Evolutionary conservation across 2,797 vertebrate species (phyloP).

Genomic region (Carcharodon carcharias): DNA sequence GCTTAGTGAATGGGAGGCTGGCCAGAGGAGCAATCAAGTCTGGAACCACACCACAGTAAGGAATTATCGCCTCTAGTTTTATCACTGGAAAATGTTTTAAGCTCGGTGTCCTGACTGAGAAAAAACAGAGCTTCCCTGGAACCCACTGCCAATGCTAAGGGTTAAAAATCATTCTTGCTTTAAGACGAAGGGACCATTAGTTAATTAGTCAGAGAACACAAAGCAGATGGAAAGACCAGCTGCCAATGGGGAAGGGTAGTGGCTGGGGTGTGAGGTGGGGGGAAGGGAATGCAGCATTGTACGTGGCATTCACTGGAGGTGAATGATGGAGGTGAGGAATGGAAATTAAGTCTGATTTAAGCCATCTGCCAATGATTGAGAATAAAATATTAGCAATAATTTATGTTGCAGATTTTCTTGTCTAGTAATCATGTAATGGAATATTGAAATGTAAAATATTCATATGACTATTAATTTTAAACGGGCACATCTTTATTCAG

Average conservation of each 20-base stretch:
- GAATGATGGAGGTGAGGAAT: not conserved
- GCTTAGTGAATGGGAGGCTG: not conserved
- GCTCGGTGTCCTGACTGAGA: not conserved
- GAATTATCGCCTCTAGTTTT: too few species aligned
- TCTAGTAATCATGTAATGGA: not conserved
- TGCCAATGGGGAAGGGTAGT: not conserved
- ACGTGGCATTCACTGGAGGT: too few species aligned
- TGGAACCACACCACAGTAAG: not conserved
- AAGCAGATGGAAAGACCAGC: not conserved
- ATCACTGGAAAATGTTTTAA: not conserved
- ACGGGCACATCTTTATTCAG: not conserved
- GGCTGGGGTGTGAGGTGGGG: not conserved
- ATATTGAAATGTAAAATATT: conserved; percentile 25
- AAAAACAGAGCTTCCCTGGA: not conserved
- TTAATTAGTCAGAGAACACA: not conserved
- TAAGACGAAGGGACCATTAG: not conserved
- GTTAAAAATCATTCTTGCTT: not conserved
- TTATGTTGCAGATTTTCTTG: not conserved
- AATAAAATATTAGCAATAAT: not conserved
- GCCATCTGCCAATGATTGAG: not conserved
- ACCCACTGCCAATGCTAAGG: not conserved
- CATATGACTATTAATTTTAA: conserved; percentile 21
- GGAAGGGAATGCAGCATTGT: not conserved
- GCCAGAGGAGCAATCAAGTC: not conserved
- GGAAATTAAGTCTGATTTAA: not conserved